Evolutionary conservation across 2,797 vertebrate genomes (phyloP), one percentile per base, ranked within the genome.

Genomic region (Sebastes cheni): DNA sequence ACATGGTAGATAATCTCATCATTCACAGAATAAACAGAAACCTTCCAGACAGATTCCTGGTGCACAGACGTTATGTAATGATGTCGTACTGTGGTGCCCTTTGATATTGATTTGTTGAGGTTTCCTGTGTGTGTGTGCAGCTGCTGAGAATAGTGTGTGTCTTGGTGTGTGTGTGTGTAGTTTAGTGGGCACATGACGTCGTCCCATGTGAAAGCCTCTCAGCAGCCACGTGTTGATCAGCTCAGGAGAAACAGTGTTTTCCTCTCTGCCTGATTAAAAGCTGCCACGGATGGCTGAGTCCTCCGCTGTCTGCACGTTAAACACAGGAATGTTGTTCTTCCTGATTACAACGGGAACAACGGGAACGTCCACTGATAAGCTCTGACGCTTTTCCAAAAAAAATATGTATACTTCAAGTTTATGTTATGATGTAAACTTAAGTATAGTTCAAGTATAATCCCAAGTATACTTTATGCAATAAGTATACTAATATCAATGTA

Each of bases 101-200:
- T 88, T 89, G 81, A 88, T 87, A 86, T 65, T 64, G 64, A 69
- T 75, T 32, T 70, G 65, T 72, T 67, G 67, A 69, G 75, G 62
- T 62, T 76, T 72, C 8, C 1, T 54, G 20, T 42, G 66, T 66
- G 60, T 66, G 52, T 59, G 39, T 16, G 50, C 64, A 76, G 77
- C 62, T 79, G 65, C 34, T 52, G 75, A 71, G 69, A 80, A 65
- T 72, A 60, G 20, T 10, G 80, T 64, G 71, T 70, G 72, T 77
- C 59, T 55, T 18, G 34, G 66, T 66, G 39, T 16, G 39, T 42
- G 30, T 46, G 52, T 36, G 69, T 74, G 69, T 70, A 22, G 66
- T 66, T 86, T 61, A 36, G 71, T 46, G 81, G 78, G 75, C 88
- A 89, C 89, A 90, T 92, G 87, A 89, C 67, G 75, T 77, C 13